Percentiles rank a stretch among this genome's conserved stretches.
Conservation (phyloP, 2,888 invertebrate species). For the Biston stratarius region DNA sequence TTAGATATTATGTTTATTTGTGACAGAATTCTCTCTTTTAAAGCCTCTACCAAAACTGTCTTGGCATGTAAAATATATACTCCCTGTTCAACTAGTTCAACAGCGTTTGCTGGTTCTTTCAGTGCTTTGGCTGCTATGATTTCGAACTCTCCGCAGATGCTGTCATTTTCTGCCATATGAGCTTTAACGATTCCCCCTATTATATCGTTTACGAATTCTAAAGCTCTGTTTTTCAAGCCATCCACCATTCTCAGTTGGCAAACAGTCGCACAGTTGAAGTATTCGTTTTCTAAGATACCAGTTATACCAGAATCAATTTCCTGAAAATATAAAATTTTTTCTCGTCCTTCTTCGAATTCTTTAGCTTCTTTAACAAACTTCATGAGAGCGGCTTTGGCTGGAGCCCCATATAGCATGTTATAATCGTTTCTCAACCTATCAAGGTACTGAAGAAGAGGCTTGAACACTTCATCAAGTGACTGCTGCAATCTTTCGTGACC, state of each 20-base stretch:
- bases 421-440: conserved; percentile 84
- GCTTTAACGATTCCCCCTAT: conserved; percentile 87
- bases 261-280: conserved; percentile 88
- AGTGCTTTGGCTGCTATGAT: conserved; percentile 89
- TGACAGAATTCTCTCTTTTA: conserved; percentile 90
- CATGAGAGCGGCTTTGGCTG: conserved; percentile 77
- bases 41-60: conserved; percentile 88
- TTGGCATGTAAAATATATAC: conserved; percentile 93
- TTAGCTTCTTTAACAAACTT: conserved; percentile 80
- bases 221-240: conserved; percentile 86
- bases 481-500: conserved; percentile 81
- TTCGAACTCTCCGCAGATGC: conserved; percentile 91
- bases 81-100: conserved; percentile 93
- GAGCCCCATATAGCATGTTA: conserved; percentile 82
- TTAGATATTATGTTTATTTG: conserved; percentile 89
- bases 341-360: conserved; percentile 87
- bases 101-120: conserved; percentile 91
- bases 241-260: conserved; percentile 88
- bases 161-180: conserved; percentile 89
- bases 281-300: conserved; percentile 88
- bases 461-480: conserved; percentile 84
- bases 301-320: conserved; percentile 87
- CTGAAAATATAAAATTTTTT: conserved; percentile 87
- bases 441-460: conserved; percentile 86
- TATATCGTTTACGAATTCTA: conserved; percentile 86